A percentile compares a stretch with the other conserved stretches of the same genome.
Evolutionary conservation across 1,140 invertebrate species (phyloP).

Genomic region (Aphis craccivora): DNA sequence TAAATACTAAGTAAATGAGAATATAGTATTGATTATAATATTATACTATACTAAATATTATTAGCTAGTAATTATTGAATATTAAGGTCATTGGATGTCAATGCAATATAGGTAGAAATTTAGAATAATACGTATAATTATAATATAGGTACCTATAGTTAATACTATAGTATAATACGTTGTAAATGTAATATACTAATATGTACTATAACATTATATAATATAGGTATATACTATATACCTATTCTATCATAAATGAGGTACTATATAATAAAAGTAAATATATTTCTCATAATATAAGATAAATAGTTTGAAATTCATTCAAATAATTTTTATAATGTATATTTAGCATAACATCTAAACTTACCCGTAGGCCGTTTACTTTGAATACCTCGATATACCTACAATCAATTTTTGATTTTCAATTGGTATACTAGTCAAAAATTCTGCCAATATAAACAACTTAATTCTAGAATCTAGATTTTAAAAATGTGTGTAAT

Average conservation of each 20-base stretch:
- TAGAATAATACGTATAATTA: background rate
- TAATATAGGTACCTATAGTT: background rate
- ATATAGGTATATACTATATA: too few relatives aligned
- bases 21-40: conserved; percentile 9
- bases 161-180: too few relatives aligned
- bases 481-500: background rate
- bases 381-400: too few relatives aligned
- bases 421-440: too few relatives aligned
- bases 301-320: background rate
- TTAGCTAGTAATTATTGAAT: background rate
- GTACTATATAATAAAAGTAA: background rate
- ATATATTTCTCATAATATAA: background rate
- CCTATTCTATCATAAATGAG: background rate
- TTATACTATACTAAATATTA: background rate
- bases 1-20: conserved; percentile 3
- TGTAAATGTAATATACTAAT: too few relatives aligned
- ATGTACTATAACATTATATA: too few relatives aligned
- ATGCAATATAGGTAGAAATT: background rate
- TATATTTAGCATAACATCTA: background rate
- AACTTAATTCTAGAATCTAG: too few relatives aligned
- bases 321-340: background rate
- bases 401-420: too few relatives aligned
- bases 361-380: too few relatives aligned
- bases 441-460: too few relatives aligned
- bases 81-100: background rate